phyloP scores from a whole-genome alignment of 1,140 invertebrate species.

The Rhopalosiphum maidis region DNA sequence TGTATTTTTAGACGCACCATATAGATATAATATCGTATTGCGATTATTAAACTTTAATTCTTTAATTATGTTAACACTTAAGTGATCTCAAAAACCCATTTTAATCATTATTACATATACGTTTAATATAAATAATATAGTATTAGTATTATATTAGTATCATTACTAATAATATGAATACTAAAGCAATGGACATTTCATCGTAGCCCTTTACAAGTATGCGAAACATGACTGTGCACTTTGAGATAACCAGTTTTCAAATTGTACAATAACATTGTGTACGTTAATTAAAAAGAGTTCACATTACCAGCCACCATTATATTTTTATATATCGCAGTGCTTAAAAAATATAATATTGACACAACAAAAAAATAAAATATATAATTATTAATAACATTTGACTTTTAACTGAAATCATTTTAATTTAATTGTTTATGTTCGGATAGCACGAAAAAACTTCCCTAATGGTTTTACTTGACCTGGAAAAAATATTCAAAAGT shows the following conservation, averaged over 20 bases:
- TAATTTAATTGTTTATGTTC: not conserved
- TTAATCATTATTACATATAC: not conserved
- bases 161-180: not conserved
- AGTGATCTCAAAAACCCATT: not conserved
- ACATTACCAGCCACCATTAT: not conserved
- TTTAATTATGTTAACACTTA: no score
- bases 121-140: not conserved
- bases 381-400: not conserved
- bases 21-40: no score
- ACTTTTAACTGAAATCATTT: not conserved
- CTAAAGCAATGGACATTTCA: not conserved
- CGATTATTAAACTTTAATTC: no score
- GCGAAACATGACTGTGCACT: not conserved
- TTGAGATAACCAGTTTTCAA: not conserved
- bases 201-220: not conserved
- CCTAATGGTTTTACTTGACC: not conserved
- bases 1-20: no score
- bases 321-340: not conserved
- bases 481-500: not conserved
- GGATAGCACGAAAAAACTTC: not conserved
- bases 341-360: not conserved
- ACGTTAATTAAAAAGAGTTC: not conserved
- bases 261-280: not conserved
- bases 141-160: no score
- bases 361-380: not conserved